Evolutionary conservation across 2,888 invertebrate species (phyloP).

Genomic region (Dimorphilus gyrociliatus): DNA sequence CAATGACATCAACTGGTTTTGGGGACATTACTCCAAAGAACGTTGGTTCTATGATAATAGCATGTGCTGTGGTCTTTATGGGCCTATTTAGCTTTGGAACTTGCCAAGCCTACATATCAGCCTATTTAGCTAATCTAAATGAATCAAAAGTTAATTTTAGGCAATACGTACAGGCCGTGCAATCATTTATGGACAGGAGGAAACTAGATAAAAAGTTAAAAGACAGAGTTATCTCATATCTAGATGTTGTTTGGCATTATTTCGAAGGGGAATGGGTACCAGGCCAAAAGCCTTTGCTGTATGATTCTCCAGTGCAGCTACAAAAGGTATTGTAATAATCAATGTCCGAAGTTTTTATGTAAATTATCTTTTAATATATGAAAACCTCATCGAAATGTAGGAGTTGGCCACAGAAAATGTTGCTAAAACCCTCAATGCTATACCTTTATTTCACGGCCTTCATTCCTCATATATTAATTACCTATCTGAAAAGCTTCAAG

Average conservation of each 20-base stretch:
- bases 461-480: not conserved
- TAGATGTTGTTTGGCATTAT: not conserved
- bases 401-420: too few species aligned
- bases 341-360: constrained; percentile 5
- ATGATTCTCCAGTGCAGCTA: constrained; percentile 9
- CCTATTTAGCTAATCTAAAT: constrained; percentile 10
- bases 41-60: constrained; percentile 3
- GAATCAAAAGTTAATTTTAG: too few species aligned
- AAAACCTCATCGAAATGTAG: too few species aligned
- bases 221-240: too few species aligned
- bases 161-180: too few species aligned
- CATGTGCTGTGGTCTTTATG: constrained; percentile 8
- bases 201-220: too few species aligned
- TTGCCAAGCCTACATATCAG: constrained; percentile 9
- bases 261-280: constrained; percentile 11
- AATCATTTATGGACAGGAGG: too few species aligned
- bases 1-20: constrained; percentile 13
- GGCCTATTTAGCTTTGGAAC: constrained; percentile 13
- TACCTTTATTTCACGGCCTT: not conserved
- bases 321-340: constrained; percentile 8
- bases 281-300: constrained; percentile 7
- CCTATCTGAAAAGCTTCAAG: constrained; percentile 2
- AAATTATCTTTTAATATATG: too few species aligned
- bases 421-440: too few species aligned
- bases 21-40: constrained; percentile 10